Evolutionary conservation across 2,888 invertebrate species (phyloP).

Genomic region (Hemistola chrysoprasaria): DNA sequence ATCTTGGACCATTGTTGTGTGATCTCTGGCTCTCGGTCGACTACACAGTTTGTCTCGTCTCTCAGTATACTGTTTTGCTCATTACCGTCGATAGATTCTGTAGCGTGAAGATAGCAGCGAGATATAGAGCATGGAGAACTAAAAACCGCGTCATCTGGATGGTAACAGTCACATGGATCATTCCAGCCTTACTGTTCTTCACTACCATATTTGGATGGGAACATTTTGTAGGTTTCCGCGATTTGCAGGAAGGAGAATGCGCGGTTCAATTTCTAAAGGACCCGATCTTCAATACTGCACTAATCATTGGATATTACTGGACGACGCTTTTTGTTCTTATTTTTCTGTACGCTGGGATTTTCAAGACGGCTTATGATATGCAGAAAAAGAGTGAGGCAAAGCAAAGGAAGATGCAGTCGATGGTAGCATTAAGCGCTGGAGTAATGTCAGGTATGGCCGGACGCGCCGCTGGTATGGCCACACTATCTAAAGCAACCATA

Average conservation of each 20-base stretch:
- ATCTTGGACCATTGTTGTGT: slow-evolving; percentile 96
- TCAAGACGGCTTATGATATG: slow-evolving; percentile 98
- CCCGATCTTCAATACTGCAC: slow-evolving; percentile 97
- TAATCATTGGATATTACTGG: slow-evolving; percentile 99
- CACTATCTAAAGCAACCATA: slow-evolving; percentile 89
- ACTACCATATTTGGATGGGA: slow-evolving; percentile 99
- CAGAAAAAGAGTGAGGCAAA: slow-evolving; percentile 98
- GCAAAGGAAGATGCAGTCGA: slow-evolving; percentile 96
- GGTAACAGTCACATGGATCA: slow-evolving; percentile 98
- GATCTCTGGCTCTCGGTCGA: slow-evolving; percentile 99
- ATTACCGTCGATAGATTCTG: slow-evolving; percentile 99
- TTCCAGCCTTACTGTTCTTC: slow-evolving; percentile 97
- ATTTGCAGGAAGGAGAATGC: slow-evolving; percentile 93
- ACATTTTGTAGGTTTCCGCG: slow-evolving; percentile 96
- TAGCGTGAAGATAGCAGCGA: slow-evolving; percentile 98
- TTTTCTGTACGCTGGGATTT: slow-evolving; percentile 97
- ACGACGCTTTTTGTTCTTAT: slow-evolving; percentile 97
- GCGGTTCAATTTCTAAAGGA: slow-evolving; percentile 98
- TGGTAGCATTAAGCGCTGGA: slow-evolving; percentile 95
- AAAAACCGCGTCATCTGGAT: slow-evolving; percentile 96
- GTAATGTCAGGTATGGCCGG: slow-evolving; percentile 96
- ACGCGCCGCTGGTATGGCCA: slow-evolving; percentile 92
- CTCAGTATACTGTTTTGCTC: slow-evolving; percentile 98
- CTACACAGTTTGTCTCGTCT: slow-evolving; percentile 99
- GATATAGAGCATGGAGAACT: slow-evolving; percentile 98